Conservation (phyloP, 1,140 invertebrate species). For the Tenebrio molitor region DNA sequence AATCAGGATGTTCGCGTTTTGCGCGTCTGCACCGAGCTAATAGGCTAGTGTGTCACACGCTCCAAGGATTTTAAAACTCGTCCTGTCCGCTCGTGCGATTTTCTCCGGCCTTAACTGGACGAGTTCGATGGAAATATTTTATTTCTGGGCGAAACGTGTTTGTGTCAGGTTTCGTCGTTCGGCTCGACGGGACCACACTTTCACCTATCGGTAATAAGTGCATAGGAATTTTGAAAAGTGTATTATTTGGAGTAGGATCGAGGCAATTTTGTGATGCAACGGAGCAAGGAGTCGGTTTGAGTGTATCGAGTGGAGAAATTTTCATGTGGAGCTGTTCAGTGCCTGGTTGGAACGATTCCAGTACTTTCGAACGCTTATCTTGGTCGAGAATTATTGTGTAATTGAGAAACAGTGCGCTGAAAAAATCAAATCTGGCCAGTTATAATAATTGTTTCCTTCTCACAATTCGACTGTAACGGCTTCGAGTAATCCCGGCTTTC, state of each 20-base stretch:
- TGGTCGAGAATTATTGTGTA: slow-evolving; percentile 26
- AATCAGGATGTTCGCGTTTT: slow-evolving; percentile 27
- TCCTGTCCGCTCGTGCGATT: slow-evolving; percentile 5
- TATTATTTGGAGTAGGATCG: not conserved
- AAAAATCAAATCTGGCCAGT: slow-evolving; percentile 13
- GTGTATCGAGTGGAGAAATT: slow-evolving; percentile 27
- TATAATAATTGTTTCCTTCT: slow-evolving; percentile 26
- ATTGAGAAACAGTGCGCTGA: slow-evolving; percentile 13
- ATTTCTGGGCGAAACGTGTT: too few species aligned
- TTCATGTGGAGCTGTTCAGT: not conserved
- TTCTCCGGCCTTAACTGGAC: too few species aligned
- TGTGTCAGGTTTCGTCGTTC: too few species aligned
- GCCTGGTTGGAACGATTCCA: not conserved
- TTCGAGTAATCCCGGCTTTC: slow-evolving; percentile 3
- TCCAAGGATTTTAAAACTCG: not conserved
- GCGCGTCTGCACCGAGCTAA: not conserved
- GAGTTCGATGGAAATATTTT: too few species aligned
- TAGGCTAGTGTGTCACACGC: slow-evolving; percentile 27
- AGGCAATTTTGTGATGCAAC: slow-evolving; percentile 32
- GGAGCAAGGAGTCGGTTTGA: not conserved
- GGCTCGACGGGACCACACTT: slow-evolving; percentile 7
- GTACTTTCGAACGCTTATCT: slow-evolving; percentile 9
- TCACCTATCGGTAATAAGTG: slow-evolving; percentile 24
- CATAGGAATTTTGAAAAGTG: slow-evolving; percentile 22
- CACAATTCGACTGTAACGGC: slow-evolving; percentile 20